A percentile compares a stretch with the other conserved stretches of the same genome.
Conservation (phyloP, 2,113 vertebrate species). For the Corvus moneduloides region DNA sequence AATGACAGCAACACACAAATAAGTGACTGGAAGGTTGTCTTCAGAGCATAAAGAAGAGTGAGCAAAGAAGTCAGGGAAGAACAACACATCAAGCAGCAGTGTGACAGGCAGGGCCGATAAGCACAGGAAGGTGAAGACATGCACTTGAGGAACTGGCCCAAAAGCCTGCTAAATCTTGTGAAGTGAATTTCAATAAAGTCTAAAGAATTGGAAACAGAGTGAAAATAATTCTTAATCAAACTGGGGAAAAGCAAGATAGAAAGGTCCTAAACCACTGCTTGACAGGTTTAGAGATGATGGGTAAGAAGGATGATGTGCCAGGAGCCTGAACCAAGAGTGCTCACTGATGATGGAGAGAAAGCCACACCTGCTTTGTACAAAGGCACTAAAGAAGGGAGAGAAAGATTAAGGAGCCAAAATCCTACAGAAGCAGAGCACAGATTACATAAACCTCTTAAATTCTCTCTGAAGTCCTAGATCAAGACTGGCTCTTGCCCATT, state of each 20-base stretch:
- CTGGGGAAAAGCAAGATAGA: neutral
- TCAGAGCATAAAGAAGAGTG: neutral
- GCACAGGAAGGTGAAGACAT: neutral
- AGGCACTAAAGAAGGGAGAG: neutral
- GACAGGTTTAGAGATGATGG: neutral
- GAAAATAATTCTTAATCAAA: conserved; percentile 31
- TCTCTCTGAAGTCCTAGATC: neutral
- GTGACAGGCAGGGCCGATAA: neutral
- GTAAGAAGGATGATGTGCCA: neutral
- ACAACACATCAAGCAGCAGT: neutral
- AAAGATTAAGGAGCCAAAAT: neutral
- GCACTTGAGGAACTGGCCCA: neutral
- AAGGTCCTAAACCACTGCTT: neutral
- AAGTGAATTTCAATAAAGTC: conserved; percentile 1
- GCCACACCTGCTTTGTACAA: neutral
- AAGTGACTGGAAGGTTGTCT: neutral
- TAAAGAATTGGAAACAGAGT: neutral
- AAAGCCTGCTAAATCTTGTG: neutral
- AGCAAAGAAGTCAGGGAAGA: neutral
- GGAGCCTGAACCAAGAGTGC: neutral
- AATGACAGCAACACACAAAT: neutral
- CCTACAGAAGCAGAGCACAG: neutral
- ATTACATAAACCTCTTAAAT: neutral
- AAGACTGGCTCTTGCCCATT: neutral
- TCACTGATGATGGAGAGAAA: neutral